phyloP scores from a whole-genome alignment of 2,888 invertebrate species.

The Hedya salicella region DNA sequence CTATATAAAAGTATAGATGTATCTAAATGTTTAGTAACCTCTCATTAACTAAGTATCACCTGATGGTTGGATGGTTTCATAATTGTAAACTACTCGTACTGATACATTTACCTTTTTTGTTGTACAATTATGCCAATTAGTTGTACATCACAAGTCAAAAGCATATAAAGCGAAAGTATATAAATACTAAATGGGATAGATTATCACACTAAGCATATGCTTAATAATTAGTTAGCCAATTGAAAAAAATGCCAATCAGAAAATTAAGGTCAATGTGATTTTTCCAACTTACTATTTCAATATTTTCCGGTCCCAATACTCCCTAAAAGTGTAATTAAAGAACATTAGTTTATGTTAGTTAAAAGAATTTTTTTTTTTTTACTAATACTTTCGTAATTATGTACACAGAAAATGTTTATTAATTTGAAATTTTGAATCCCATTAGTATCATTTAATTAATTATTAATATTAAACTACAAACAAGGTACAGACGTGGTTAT shows the following conservation, averaged over 20 bases:
- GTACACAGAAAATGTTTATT: neutral
- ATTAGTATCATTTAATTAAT: slow-evolving; percentile 6
- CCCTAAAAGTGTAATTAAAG: slow-evolving; percentile 33
- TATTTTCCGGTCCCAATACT: slow-evolving; percentile 46
- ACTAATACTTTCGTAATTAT: no score
- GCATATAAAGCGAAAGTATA: slow-evolving; percentile 17
- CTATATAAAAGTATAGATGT: no score
- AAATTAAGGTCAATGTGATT: slow-evolving; percentile 19
- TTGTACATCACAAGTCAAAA: slow-evolving; percentile 2
- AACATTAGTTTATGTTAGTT: slow-evolving; percentile 10
- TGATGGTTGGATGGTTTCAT: no score
- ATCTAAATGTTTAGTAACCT: no score
- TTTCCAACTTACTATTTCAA: slow-evolving; percentile 52
- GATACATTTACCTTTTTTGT: neutral
- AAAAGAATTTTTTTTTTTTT: no score
- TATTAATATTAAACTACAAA: neutral
- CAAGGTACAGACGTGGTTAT: slow-evolving; percentile 3
- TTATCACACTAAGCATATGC: slow-evolving; percentile 8
- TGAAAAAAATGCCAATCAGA: slow-evolving; percentile 40
- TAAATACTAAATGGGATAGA: slow-evolving; percentile 12
- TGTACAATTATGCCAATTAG: neutral
- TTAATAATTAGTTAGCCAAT: slow-evolving; percentile 42
- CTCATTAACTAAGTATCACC: no score
- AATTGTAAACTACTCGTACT: neutral
- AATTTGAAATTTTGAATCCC: slow-evolving; percentile 19